phyloP scores from a whole-genome alignment of 1,140 invertebrate genomes.

The Rhagoletis zephyria region DNA sequence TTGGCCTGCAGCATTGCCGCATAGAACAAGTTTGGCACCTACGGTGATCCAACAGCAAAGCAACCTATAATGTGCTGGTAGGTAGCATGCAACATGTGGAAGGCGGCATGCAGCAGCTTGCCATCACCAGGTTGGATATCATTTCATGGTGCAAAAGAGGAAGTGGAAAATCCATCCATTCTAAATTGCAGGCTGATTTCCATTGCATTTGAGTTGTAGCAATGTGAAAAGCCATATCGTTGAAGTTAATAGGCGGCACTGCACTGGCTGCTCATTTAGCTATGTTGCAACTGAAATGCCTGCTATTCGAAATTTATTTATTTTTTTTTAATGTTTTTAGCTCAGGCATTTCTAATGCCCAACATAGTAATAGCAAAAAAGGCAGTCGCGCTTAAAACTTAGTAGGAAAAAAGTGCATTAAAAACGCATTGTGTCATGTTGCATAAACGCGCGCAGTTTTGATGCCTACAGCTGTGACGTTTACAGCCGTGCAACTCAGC shows the following conservation, averaged over 20 bases:
- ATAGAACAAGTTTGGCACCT: conserved; percentile 24
- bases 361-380: not conserved
- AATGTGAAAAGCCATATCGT: not conserved
- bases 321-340: not conserved
- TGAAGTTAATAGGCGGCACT: conserved; percentile 15
- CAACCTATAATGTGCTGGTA: not conserved
- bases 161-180: conserved; percentile 14
- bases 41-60: not conserved
- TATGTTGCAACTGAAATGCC: not conserved
- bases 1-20: conserved; percentile 33
- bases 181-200: conserved; percentile 18
- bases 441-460: not conserved
- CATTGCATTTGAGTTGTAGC: not conserved
- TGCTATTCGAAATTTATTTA: not conserved
- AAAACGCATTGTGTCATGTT: not conserved
- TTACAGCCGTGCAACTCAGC: not conserved
- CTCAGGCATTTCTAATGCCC: not conserved
- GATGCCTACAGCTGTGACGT: not conserved
- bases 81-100: not conserved
- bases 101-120: not conserved
- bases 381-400: too few species aligned
- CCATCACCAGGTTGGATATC: not conserved
- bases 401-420: not conserved
- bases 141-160: not conserved
- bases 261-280: not conserved